These are phyloP conservation scores for Sebastes hubbsi DNA, from an alignment of 2,797 vertebrate genomes.

Conservation along the genomic window DNA sequence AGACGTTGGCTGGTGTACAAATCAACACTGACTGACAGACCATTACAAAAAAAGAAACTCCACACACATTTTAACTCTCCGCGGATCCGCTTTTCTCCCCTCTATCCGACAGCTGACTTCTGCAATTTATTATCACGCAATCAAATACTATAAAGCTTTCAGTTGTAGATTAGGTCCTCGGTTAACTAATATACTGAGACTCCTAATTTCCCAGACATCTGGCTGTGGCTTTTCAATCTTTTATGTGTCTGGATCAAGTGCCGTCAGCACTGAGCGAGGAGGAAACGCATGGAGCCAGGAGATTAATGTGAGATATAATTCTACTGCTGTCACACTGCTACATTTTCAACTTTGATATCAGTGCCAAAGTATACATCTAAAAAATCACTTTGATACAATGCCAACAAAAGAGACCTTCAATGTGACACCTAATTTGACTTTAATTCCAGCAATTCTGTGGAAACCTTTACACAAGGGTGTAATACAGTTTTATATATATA, in stretches of 20 bases:
- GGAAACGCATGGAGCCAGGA: slow-evolving; percentile 17
- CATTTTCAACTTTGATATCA: slow-evolving; percentile 18
- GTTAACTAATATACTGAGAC: slow-evolving; percentile 19
- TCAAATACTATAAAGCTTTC: slow-evolving; percentile 20
- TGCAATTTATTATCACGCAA: slow-evolving; percentile 15
- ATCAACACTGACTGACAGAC: slow-evolving; percentile 55
- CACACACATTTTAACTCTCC: slow-evolving; percentile 22
- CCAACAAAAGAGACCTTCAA: neutral
- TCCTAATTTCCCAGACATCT: slow-evolving; percentile 24
- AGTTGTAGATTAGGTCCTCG: slow-evolving; percentile 12
- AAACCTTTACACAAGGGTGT: neutral
- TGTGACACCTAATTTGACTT: neutral
- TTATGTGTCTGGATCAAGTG: slow-evolving; percentile 11
- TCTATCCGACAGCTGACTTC: slow-evolving; percentile 15
- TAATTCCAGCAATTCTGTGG: neutral
- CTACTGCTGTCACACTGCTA: neutral
- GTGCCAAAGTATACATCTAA: neutral
- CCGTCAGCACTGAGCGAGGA: neutral
- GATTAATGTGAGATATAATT: slow-evolving; percentile 6
- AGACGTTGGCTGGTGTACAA: slow-evolving; percentile 33
- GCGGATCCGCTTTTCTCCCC: neutral
- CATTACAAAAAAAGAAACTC: slow-evolving; percentile 36
- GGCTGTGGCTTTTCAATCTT: slow-evolving; percentile 17
- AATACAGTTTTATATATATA: neutral
- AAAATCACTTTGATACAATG: neutral